phyloP scores from a whole-genome alignment of 2,888 invertebrate genomes.

The Ferdinandea cuprea region DNA sequence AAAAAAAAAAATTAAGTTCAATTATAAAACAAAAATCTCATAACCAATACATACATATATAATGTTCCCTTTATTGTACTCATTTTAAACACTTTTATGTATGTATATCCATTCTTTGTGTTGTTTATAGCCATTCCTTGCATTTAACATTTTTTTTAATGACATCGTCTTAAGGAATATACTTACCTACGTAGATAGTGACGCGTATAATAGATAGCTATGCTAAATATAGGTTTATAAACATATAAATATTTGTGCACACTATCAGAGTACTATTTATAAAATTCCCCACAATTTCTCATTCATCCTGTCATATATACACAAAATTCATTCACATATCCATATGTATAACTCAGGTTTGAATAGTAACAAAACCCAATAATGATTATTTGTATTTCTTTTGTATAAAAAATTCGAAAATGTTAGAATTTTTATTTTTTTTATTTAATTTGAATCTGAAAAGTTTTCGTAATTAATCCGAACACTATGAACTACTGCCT shows the following conservation, averaged over 20 bases:
- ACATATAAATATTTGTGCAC: background rate
- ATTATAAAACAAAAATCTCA: background rate
- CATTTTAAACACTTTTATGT: background rate
- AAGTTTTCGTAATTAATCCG: background rate
- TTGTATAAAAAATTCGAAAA: background rate
- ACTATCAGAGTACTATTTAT: too few species aligned
- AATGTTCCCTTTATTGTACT: background rate
- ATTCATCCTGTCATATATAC: background rate
- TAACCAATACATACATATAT: background rate
- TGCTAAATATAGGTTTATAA: background rate
- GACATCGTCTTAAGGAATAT: background rate
- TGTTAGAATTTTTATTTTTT: too few species aligned
- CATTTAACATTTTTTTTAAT: background rate
- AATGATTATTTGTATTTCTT: background rate
- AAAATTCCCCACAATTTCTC: too few species aligned
- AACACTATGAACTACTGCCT: too few species aligned
- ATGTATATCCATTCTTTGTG: background rate
- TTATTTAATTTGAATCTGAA: background rate
- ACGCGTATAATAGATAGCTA: background rate
- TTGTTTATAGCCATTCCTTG: background rate
- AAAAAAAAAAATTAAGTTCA: conserved; percentile 5
- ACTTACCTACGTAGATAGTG: background rate
- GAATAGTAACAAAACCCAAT: background rate
- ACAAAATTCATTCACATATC: background rate
- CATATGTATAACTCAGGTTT: background rate